Percentiles rank a stretch among this genome's conserved stretches.
Conservation (phyloP, 2,888 invertebrate genomes). For the Melanotus villosus region DNA sequence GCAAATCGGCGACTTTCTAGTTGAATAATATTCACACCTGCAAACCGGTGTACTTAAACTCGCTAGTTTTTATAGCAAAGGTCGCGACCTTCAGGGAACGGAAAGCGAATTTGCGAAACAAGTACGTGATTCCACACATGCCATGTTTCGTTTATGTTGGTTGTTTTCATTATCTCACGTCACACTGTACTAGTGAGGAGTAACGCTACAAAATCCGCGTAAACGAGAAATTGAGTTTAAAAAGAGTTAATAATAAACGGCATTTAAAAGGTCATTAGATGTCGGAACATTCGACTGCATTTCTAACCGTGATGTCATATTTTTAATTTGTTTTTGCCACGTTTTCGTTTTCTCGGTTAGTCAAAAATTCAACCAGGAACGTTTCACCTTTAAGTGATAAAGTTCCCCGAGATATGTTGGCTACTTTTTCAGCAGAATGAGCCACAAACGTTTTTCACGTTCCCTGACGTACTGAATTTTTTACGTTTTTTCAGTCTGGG, state of each 20-base stretch:
- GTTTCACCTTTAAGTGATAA: background rate
- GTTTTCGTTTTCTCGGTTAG: too few relatives aligned
- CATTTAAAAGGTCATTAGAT: background rate
- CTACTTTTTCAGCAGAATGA: conserved; percentile 21
- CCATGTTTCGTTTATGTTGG: background rate
- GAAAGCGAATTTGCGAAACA: conserved; percentile 28
- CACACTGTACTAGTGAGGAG: background rate
- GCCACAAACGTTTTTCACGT: conserved; percentile 20
- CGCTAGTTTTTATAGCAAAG: conserved; percentile 22
- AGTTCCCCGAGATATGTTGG: background rate
- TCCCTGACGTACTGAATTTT: conserved; percentile 11
- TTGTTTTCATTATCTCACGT: background rate
- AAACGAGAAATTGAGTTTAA: background rate
- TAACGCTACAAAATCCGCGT: background rate
- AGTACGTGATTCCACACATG: conserved; percentile 21
- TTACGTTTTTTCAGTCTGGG: background rate
- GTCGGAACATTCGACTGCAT: too few relatives aligned
- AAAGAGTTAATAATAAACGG: background rate
- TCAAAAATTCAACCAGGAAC: background rate
- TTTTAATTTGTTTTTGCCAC: too few relatives aligned
- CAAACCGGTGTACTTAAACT: conserved; percentile 15
- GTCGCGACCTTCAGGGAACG: conserved; percentile 31
- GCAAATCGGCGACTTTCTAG: conserved; percentile 1
- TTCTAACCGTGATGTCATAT: background rate
- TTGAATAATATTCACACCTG: conserved; percentile 20